Base-by-base conservation (phyloP, 2,113 vertebrate species). In the Ammospiza caudacuta region DNA sequence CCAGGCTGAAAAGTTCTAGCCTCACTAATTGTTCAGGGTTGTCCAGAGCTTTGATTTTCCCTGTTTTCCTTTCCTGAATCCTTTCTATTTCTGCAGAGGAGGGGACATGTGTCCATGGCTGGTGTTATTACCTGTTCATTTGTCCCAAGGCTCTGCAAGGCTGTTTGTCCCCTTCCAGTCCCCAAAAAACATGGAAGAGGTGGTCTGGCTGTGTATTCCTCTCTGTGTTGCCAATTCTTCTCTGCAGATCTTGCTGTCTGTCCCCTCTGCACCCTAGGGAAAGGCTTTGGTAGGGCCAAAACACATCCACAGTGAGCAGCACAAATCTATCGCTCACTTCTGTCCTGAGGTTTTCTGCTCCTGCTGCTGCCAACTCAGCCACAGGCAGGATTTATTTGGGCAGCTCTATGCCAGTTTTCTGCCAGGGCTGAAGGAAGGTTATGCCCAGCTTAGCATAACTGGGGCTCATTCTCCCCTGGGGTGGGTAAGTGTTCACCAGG, bases 401-500 rank as follows among this genome's bases (percentile, higher is more conserved):
- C 47, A 66, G 25, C 25, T 85, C 47, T 31, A 18, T 46, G 52
- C 43, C 58, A 72, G 43, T 29, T 59, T 70, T 54, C 39, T 68
- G 58, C 14, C 23, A 43, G 11, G 12, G 27, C 27, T 70, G 47
- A 79, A 29, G 49, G 21, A 77, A 35, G 12, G 19, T 27, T 39
- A 9, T 9, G 5, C 17, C 68, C 54, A 57, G 15, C 12, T 46
- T 14, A 43, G 67, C 8, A 12, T 35, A 39, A 43, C 41, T 31
- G 51, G 39, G 54, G 37, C 11, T 6, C 3, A 1, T 46, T 43
- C 11, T 74, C 9, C 17, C 11, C 24, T 0, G 6, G 18, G 3
- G 15, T 37, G 63, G 29, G 22, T 21, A 22, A 54, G 10, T 18
- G 41, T 41, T 35, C 54, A 46, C 8, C 6, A 8, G 31, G 11